Evolutionary conservation across 1,140 invertebrate species (phyloP).

Genomic region (Drosophila lini): DNA sequence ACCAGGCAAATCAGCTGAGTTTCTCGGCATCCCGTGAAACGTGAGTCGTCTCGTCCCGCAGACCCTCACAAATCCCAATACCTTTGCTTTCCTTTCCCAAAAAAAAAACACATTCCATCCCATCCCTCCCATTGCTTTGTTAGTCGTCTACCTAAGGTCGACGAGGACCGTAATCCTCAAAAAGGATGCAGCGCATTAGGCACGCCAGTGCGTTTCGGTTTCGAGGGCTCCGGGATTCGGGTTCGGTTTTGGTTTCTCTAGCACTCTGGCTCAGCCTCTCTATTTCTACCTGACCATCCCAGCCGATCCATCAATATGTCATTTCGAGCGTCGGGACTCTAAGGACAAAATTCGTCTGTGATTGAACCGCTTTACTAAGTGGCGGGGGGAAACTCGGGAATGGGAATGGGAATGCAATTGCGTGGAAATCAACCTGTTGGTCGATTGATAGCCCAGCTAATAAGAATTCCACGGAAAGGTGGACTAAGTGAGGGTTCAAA

Average conservation of each 20-base stretch:
- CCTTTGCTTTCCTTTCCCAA: conserved; percentile 4
- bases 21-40: conserved; percentile 41
- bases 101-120: conserved; percentile 5
- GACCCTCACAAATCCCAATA: conserved; percentile 40
- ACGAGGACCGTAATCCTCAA: conserved; percentile 59
- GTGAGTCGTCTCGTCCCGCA: conserved; percentile 39
- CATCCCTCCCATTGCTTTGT: conserved; percentile 33
- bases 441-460: conserved; percentile 35
- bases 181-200: conserved; percentile 69
- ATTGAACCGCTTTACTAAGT: conserved; percentile 25
- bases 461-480: conserved; percentile 42
- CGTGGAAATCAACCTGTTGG: conserved; percentile 62
- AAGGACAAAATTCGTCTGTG: conserved; percentile 40
- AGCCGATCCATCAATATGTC: conserved; percentile 65
- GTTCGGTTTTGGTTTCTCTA: conserved; percentile 23
- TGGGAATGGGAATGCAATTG: conserved; percentile 46
- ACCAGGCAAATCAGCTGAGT: conserved; percentile 64
- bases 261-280: conserved; percentile 18
- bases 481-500: not conserved
- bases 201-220: conserved; percentile 44
- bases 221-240: conserved; percentile 4
- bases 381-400: not conserved
- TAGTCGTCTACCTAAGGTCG: conserved; percentile 51
- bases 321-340: conserved; percentile 16
- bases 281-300: conserved; percentile 33